A percentile compares a stretch with the other conserved stretches of the same genome.
Evolutionary conservation across 2,113 vertebrate species (phyloP).

Genomic region (Holacanthus passer): DNA sequence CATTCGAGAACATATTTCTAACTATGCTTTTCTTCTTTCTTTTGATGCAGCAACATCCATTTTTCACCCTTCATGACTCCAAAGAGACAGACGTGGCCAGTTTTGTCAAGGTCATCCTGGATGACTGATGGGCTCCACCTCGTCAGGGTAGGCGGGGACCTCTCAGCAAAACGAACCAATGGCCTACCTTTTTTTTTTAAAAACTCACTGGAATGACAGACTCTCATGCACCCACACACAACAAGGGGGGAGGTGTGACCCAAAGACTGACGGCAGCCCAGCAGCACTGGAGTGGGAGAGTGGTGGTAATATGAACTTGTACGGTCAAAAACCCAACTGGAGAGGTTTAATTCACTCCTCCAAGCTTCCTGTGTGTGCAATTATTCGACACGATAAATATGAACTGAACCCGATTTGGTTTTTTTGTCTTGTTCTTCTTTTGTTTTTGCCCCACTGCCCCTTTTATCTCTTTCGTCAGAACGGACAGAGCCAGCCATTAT

Average conservation of each 20-base stretch:
- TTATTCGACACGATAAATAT: conserved; percentile 64
- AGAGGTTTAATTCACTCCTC: conserved; percentile 70
- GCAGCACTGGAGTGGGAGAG: conserved; percentile 68
- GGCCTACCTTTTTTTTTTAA: conserved; percentile 64
- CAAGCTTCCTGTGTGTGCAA: conserved; percentile 66
- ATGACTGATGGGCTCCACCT: conserved; percentile 87
- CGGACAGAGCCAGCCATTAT: conserved; percentile 68
- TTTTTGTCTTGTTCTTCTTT: conserved; percentile 18
- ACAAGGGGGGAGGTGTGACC: conserved; percentile 50
- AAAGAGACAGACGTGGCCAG: conserved; percentile 99
- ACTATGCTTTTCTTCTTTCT: neutral
- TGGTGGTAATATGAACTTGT: conserved; percentile 65
- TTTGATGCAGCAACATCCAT: conserved; percentile 90
- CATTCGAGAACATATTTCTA: neutral
- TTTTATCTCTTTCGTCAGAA: conserved; percentile 47
- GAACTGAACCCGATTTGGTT: conserved; percentile 65
- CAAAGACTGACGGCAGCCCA: conserved; percentile 73
- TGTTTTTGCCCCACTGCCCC: conserved; percentile 32
- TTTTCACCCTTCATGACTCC: conserved; percentile 96
- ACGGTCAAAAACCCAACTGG: conserved; percentile 59
- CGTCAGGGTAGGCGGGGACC: conserved; percentile 53
- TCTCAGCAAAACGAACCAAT: conserved; percentile 64
- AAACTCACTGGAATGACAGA: conserved; percentile 81
- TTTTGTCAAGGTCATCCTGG: conserved; percentile 97
- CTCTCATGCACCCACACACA: conserved; percentile 66